Evolutionary conservation across 2,797 vertebrate species (phyloP), one percentile per base, ranked within the genome.

Genomic region (Pipistrellus kuhlii): DNA sequence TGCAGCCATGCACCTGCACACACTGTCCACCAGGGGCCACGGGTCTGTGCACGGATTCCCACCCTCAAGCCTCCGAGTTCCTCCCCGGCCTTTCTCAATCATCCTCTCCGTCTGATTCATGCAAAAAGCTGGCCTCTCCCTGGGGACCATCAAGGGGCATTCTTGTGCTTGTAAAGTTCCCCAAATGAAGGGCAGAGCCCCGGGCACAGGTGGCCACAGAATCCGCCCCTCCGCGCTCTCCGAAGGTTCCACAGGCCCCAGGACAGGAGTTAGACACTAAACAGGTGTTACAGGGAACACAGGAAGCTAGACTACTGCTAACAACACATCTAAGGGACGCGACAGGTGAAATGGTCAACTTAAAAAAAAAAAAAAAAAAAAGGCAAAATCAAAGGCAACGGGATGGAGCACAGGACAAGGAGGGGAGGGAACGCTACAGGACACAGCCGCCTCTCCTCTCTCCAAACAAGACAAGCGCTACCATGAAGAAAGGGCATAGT

Each of bases 401-500:
- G 96, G 84, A 95, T 94, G 95, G 32, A 1, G 96, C 95, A 97
- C 91, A 88, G 91, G 75, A 92, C 84, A 9, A 25, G 55, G 59
- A 4, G 90, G 91, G 77, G 14, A 38, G 73, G 94, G 97, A 86
- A 96, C 48, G 1, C 95, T 98, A 96, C 97, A 92, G 96, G 91
- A 97, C 97, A 96, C 44, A 96, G 97, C 21, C 2, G 96, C 90
- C 88, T 21, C 93, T 84, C 73, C 97, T 96, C 87, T 97, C 97
- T 98, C 96, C 97, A 59, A 96, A 98, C 96, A 71, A 97, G 94
- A 97, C 96, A 96, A 94, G 98, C 97, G 96, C 98, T 98, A 97
- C 98, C 98, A 96, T 97, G 98, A 97, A 97, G 98, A 94, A 96
- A 97, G 98, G 64, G 98, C 94, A 98, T 98, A 98, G 98, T 99